These are phyloP conservation scores for Lycophotia porphyrea DNA, from an alignment of 2,888 invertebrate genomes.

Conservation along the genomic window DNA sequence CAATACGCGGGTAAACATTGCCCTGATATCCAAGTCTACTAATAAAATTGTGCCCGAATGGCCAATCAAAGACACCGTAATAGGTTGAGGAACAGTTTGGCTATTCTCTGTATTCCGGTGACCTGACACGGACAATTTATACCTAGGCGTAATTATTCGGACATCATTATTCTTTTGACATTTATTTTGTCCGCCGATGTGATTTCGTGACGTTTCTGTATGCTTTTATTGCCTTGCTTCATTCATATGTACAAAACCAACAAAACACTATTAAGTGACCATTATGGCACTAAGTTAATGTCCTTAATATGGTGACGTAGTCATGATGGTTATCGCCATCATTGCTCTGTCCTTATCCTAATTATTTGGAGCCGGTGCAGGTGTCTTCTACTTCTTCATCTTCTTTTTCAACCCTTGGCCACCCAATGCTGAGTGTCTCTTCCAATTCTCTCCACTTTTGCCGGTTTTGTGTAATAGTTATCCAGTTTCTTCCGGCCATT, in stretches of 20 bases:
- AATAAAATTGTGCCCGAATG: background rate
- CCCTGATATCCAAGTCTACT: background rate
- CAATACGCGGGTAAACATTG: background rate
- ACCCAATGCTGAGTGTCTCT: too few relatives aligned
- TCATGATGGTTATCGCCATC: background rate
- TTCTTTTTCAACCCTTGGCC: too few relatives aligned
- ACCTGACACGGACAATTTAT: background rate
- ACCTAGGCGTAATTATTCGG: background rate
- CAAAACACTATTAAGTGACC: background rate
- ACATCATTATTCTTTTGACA: background rate
- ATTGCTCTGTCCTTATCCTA: too few relatives aligned
- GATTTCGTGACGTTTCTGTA: background rate
- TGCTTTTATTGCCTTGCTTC: too few relatives aligned
- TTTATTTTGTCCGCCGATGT: background rate
- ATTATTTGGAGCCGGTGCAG: too few relatives aligned
- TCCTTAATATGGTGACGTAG: background rate
- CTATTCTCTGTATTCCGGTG: too few relatives aligned
- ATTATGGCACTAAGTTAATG: background rate
- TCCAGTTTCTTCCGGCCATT: too few relatives aligned
- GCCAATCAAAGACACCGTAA: background rate
- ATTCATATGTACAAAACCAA: background rate
- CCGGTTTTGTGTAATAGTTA: too few relatives aligned
- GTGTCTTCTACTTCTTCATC: background rate
- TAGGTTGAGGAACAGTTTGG: too few relatives aligned
- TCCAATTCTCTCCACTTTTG: too few relatives aligned